Percentiles rank a stretch among this genome's conserved stretches.
Conservation (phyloP, 2,888 invertebrate species). For the Blastobasis lacticolella region DNA sequence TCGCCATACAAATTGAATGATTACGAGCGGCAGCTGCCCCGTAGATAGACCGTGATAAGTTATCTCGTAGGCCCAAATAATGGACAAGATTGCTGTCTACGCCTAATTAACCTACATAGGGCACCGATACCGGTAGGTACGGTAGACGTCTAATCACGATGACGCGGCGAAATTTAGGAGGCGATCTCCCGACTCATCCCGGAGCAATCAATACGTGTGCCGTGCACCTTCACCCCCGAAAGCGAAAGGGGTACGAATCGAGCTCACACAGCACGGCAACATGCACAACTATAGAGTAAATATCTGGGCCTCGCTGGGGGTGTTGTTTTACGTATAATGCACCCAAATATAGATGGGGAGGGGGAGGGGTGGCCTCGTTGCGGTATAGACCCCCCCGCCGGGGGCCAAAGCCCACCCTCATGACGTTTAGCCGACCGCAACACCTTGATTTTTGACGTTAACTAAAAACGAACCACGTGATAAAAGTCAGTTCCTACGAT, state of each 20-base stretch:
- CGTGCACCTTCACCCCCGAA: constrained; percentile 30
- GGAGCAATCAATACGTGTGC: constrained; percentile 32
- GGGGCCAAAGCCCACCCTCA: constrained; percentile 13
- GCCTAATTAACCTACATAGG: no score
- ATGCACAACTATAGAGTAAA: constrained; percentile 61
- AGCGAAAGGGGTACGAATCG: constrained; percentile 45
- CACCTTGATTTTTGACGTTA: constrained; percentile 58
- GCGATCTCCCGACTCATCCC: constrained; percentile 9
- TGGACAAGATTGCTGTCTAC: no score
- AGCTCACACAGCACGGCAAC: constrained; percentile 27
- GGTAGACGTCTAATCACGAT: constrained; percentile 1
- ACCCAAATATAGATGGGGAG: constrained; percentile 51
- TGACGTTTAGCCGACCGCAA: constrained; percentile 29
- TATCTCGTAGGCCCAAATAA: no score
- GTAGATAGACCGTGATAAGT: no score
- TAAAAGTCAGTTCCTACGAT: constrained; percentile 16
- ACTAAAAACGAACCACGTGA: constrained; percentile 24
- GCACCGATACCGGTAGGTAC: background rate
- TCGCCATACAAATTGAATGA: background rate
- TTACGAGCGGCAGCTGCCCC: background rate
- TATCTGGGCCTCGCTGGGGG: constrained; percentile 39
- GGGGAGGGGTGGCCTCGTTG: constrained; percentile 20
- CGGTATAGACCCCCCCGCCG: constrained; percentile 17
- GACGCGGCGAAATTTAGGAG: constrained; percentile 1
- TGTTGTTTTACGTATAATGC: constrained; percentile 62